Evolutionary conservation across 2,888 invertebrate species (phyloP), one percentile per base, ranked within the genome.

Genomic region (Malthinus seriepunctatus): DNA sequence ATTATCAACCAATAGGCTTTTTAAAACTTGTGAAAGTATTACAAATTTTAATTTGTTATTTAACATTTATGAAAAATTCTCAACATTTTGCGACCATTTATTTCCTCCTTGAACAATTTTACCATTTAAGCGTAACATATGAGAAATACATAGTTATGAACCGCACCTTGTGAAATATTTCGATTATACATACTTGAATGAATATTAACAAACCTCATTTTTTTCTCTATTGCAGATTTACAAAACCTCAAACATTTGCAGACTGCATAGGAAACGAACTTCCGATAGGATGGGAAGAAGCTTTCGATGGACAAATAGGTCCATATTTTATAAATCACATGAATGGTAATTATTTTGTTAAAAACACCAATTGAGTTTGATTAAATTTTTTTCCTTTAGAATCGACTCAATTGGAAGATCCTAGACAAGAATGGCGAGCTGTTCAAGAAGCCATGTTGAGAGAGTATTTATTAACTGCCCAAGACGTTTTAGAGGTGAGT

Each of bases 261-360:
- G 97, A 97, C 81, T 97, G 97, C 82, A 92, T 95, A 77, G 97
- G 96, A 75, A 95, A 97, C 85, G 97, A 97, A 81, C 81, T 97
- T 77, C 97, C 97, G 47, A 86, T 95, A 74, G 97, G 97, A 66
- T 97, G 97, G 97, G 97, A 97, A 81, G 94, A 96, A 83, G 90
- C 92, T 46, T 94, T 90, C 80, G 95, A 97, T 81, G 90, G 90
- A 68, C 91, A 93, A 79, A 91, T 97, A 77, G 97, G 97, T 68
- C 88, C 92, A 66, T 97, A 97, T 83, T 97, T 93, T 82, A 95
- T 96, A 81, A 94, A 97, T 83, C 97, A 97, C 83, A 89, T 93
- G 80, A 93, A 90, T 80, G 95, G 95, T 94, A 83, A 91, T 93
- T 90, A 74, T 37, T 48, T 14, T 14, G 11, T 10, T 2, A n/a